Percentiles rank a stretch among this genome's conserved stretches.
Evolutionary conservation across 2,888 invertebrate species (phyloP).

Genomic region (Melipona beecheii): DNA sequence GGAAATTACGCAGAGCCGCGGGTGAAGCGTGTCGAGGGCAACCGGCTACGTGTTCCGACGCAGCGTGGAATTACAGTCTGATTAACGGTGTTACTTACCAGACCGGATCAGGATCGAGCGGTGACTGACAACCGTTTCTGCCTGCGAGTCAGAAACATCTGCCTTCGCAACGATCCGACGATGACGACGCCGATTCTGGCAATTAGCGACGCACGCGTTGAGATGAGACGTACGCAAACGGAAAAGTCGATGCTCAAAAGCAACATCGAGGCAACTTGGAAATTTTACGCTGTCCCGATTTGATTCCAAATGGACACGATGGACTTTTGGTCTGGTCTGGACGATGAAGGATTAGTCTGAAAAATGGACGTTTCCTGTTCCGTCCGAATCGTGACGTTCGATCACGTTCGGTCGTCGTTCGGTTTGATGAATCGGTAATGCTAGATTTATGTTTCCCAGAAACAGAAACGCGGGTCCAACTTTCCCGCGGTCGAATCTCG

Average conservation of each 20-base stretch:
- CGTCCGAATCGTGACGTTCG: neutral
- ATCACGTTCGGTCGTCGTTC: neutral
- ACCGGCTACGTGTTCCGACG: conserved; percentile 1
- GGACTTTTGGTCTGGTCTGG: neutral
- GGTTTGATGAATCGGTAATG: neutral
- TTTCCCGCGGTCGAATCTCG: too few relatives aligned
- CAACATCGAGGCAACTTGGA: too few relatives aligned
- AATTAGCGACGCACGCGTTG: neutral
- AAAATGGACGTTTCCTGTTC: conserved; percentile 11
- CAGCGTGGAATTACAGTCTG: conserved; percentile 35
- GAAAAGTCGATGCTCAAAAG: too few relatives aligned
- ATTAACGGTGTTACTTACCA: conserved; percentile 50
- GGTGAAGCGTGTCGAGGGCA: conserved; percentile 6
- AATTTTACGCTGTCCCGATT: too few relatives aligned
- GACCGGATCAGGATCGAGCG: neutral
- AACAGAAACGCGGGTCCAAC: too few relatives aligned
- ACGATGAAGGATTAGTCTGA: neutral
- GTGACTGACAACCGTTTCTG: conserved; percentile 13
- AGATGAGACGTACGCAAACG: too few relatives aligned
- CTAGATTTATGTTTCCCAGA: neutral
- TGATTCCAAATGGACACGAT: neutral
- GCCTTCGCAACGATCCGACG: neutral
- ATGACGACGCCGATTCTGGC: neutral
- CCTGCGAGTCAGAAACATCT: neutral
- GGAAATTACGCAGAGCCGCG: conserved; percentile 39